Evolutionary conservation across 1,140 invertebrate species (phyloP).

Genomic region (Temnothorax nylanderi): DNA sequence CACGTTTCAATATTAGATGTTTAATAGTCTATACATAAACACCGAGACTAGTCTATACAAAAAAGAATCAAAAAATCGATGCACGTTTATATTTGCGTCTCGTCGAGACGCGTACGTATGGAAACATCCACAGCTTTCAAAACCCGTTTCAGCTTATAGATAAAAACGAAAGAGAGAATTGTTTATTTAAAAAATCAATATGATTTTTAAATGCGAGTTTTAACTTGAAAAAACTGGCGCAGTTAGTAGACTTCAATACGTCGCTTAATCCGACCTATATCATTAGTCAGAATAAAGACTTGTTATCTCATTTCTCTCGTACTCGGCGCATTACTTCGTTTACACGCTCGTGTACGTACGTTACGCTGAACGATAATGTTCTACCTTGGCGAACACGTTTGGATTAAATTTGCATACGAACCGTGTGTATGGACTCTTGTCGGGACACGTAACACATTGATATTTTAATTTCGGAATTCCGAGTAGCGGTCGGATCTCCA

Average conservation of each 20-base stretch:
- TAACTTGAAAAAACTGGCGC: background rate
- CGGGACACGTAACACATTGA: constrained; percentile 40
- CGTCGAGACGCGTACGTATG: too few species aligned
- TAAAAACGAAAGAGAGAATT: background rate
- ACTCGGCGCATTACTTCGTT: background rate
- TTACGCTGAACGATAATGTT: constrained; percentile 37
- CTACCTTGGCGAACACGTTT: constrained; percentile 23
- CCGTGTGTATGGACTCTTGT: background rate
- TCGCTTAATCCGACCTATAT: background rate
- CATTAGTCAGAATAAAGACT: background rate
- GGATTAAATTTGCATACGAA: constrained; percentile 40
- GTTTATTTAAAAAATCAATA: background rate
- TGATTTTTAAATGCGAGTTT: background rate
- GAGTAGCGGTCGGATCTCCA: background rate
- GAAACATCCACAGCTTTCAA: background rate
- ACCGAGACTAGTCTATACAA: background rate
- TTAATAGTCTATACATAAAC: background rate
- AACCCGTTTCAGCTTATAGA: background rate
- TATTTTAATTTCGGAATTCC: constrained; percentile 56
- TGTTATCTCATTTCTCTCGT: background rate
- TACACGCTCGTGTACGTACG: background rate
- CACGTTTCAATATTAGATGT: background rate
- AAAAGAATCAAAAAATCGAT: background rate
- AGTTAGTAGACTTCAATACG: background rate
- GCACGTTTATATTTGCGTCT: background rate